Base-by-base conservation (phyloP, 1,140 invertebrate species). In the Scaptomyza pallida region DNA sequence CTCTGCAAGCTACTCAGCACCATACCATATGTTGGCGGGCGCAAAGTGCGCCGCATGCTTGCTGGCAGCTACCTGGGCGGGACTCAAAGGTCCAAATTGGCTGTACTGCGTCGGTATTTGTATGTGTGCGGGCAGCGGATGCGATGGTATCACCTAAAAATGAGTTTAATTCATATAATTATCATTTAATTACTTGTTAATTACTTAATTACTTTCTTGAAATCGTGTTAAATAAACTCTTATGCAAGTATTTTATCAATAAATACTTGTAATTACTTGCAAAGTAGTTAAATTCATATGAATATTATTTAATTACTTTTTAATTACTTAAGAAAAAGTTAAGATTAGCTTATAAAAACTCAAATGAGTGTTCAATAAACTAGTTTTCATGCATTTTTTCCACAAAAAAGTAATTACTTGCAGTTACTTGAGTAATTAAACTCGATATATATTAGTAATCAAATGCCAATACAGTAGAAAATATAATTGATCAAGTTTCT, bases 81-180 rank as follows among this genome's bases (percentile, higher is more conserved):
- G 95, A 88, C 95, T 96, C 48, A 96, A 92, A 13, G 95, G 94
- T 68, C 90, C 92, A 86, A 94, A 94, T 85, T 94, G 94, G 57
- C 94, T 93, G 75, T 95, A 91, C 73, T 91, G 94, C 19, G 94
- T 93, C 64, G 93, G 94, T 80, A 95, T 95, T 91, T 97, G 96
- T 92, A 97, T 94, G 91, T 97, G 96, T 6, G 96, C 96, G 61
- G 96, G 96, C 77, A 97, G 92, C 55, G 96, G 96, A 90, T 97
- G 96, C 57, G 94, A 93, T 54, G 95, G 93, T 89, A 91, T 79
- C 41, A 91, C 90, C 91, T 5, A 16, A 0, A 52, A 15, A 10
- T n/a, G 19, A 19, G 33, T 33, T 33, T 16, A 33, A 12, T 33
- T 2, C 2, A 5, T 1, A 33, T 33, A n/a, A n/a, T n/a, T 4